phyloP scores from a whole-genome alignment of 2,797 vertebrate species.

The Bradypodion ventrale region DNA sequence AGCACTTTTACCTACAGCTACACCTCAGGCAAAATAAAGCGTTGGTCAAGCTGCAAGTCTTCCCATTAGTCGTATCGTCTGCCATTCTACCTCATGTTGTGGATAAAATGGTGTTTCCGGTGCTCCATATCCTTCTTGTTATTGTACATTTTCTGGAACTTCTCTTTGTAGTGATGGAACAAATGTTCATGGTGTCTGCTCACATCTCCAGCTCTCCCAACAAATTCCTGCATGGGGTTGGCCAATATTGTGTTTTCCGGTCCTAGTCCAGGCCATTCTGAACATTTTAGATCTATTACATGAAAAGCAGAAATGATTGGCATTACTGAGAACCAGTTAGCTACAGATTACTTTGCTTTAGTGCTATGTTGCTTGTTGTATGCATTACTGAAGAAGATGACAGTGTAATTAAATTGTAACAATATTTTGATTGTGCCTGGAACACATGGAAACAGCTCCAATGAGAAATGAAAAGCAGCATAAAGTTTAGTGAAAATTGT shows the following conservation, averaged over 20 bases:
- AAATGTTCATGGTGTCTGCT: slow-evolving; percentile 73
- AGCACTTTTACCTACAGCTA: background rate
- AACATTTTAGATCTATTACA: slow-evolving; percentile 49
- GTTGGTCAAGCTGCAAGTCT: background rate
- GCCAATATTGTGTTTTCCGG: slow-evolving; percentile 78
- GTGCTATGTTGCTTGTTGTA: background rate
- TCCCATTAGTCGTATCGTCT: background rate
- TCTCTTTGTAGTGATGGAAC: slow-evolving; percentile 75
- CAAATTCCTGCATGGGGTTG: slow-evolving; percentile 84
- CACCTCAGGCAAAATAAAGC: no score
- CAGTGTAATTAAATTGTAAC: background rate
- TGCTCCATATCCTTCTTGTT: slow-evolving; percentile 77
- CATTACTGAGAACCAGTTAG: background rate
- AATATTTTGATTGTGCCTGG: no score
- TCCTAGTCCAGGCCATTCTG: slow-evolving; percentile 29
- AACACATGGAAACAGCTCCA: no score
- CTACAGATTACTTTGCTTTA: background rate
- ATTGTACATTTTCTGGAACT: slow-evolving; percentile 72
- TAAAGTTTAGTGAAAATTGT: no score
- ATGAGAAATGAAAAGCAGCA: no score
- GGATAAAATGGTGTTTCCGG: slow-evolving; percentile 78
- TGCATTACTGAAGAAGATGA: background rate
- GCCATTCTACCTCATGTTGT: slow-evolving; percentile 77
- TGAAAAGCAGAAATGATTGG: background rate
- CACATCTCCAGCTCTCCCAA: slow-evolving; percentile 63